Base-by-base conservation (phyloP, 2,888 invertebrate genomes). In the Troides aeacus region DNA sequence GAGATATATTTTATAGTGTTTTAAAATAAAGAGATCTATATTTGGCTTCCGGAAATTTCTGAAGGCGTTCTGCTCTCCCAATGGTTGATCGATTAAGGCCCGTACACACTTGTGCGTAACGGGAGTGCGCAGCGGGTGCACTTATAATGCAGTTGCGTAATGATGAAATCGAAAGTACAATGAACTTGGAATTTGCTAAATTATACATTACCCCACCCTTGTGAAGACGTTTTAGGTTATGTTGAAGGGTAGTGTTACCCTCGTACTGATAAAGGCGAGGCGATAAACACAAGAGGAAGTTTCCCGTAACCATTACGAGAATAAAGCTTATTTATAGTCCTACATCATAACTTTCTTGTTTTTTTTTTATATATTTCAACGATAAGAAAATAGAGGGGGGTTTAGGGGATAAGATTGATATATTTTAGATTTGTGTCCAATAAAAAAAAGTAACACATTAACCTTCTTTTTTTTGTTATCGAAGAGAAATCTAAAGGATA, bases 41-140 rank as follows among this genome's bases (percentile, higher is more conserved):
- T 74, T 73, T 72, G 82, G 81, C 75, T 75, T 76, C 77, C 77
- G 81, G 84, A 83, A 84, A 66, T 72, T 66, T 70, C 69, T 65
- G 23, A 70, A 74, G 72, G 74, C 77, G 75, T 75, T 76, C 77
- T 76, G 77, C 77, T 84, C 81, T 75, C 78, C 77, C 76, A 77
- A 78, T 74, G 79, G 78, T 30, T 77, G 78, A 68, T 64, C 69
- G 64, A 53, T 69, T 64, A 60, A 17, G 57, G 61, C 57, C n/a
- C 21, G 61, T 62, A 61, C 60, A 69, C 69, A 69, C 64, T 69
- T 64, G 60, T 64, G 68, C 58, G 63, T 64, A 68, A 63, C 18
- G 24, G 10, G 64, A 64, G 61, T 69, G 61, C 56, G 64, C 60
- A 30, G 21, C 24, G 68, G 18, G 60, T 58, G 36, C 65, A 65